Percentiles rank a stretch among this genome's conserved stretches.
Evolutionary conservation across 2,888 invertebrate genomes (phyloP).

Genomic region (Agrochola circellaris): DNA sequence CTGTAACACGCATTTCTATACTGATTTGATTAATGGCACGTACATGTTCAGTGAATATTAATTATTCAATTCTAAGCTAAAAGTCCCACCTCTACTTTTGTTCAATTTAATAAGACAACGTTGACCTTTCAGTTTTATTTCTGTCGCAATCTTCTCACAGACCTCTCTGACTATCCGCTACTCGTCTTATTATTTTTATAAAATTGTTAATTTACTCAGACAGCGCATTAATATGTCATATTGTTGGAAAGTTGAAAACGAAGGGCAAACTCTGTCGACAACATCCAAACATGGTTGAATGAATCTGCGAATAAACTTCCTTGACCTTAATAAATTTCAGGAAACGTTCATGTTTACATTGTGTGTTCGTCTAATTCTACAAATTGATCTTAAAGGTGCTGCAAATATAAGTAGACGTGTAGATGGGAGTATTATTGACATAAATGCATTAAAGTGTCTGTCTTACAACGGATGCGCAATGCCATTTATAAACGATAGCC

Average conservation of each 20-base stretch:
- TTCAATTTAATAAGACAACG: constrained; percentile 4
- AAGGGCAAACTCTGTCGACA: constrained; percentile 22
- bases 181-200: not conserved
- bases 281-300: constrained; percentile 29
- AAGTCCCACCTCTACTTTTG: not conserved
- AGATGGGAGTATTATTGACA: constrained; percentile 75
- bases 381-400: constrained; percentile 40
- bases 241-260: constrained; percentile 31
- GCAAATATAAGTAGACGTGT: constrained; percentile 66
- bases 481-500: constrained; percentile 83
- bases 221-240: constrained; percentile 7
- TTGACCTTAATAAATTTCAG: constrained; percentile 45
- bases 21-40: constrained; percentile 1
- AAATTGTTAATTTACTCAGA: not conserved
- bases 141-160: not conserved
- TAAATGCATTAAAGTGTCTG: constrained; percentile 81
- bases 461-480: constrained; percentile 82
- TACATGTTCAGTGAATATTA: not conserved
- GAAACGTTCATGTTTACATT: constrained; percentile 40
- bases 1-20: constrained; percentile 2
- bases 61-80: constrained; percentile 2
- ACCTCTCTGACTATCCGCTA: not conserved
- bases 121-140: constrained; percentile 8
- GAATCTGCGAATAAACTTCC: constrained; percentile 41
- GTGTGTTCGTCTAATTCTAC: constrained; percentile 32